A percentile compares a stretch with the other conserved stretches of the same genome.
phyloP scores from a whole-genome alignment of 2,797 vertebrate genomes.

The Mallotus villosus region DNA sequence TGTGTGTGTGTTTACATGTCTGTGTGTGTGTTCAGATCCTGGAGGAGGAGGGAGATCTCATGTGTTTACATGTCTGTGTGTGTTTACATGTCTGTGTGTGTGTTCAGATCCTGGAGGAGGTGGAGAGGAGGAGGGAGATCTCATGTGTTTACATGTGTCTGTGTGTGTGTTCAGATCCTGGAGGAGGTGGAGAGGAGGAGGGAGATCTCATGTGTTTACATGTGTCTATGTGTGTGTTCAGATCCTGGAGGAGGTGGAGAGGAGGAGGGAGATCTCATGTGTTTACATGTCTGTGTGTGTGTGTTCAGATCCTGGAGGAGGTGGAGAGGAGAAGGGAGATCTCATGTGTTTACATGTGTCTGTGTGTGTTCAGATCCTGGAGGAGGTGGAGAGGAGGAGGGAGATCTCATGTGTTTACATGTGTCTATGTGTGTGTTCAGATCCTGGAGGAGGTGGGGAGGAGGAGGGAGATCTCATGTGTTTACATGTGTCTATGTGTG shows the following conservation, averaged over 20 bases:
- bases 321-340: constrained; percentile 92
- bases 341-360: constrained; percentile 66
- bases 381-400: constrained; percentile 93
- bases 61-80: neutral
- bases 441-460: constrained; percentile 96
- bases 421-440: constrained; percentile 59
- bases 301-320: constrained; percentile 90
- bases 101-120: constrained; percentile 91
- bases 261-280: constrained; percentile 91
- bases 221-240: constrained; percentile 46
- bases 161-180: constrained; percentile 79
- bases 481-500: neutral
- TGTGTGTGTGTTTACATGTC: too few relatives aligned
- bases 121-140: constrained; percentile 91
- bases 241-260: constrained; percentile 97
- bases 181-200: constrained; percentile 95
- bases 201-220: constrained; percentile 88
- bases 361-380: constrained; percentile 82
- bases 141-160: constrained; percentile 64
- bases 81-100: constrained; percentile 76
- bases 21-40: constrained; percentile 78
- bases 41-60: constrained; percentile 90
- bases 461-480: constrained; percentile 85
- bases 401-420: constrained; percentile 87
- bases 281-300: neutral